Evolutionary conservation across 2,113 vertebrate genomes (phyloP), one percentile per base, ranked within the genome.

Genomic region (Chloropsis cyanopogon): DNA sequence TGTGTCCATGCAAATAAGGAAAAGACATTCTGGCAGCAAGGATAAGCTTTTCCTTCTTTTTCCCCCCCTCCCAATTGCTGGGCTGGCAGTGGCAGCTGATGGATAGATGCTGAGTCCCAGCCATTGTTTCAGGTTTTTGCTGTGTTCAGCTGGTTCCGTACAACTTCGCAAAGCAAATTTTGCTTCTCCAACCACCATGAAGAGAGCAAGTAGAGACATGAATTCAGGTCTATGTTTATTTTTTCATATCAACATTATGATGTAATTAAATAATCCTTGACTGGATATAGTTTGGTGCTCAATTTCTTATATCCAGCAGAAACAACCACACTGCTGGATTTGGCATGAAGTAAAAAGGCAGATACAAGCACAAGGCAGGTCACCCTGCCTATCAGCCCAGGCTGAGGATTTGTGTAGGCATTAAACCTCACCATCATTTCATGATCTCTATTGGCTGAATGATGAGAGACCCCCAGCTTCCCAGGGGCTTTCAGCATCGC

Each of bases 401-500:
- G 29, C 21, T 39, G 47, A 23, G 28, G n/a, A 53, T 63, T 66
- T 56, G 26, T 20, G 53, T 14, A 21, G 41, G 46, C 21, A 42
- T 46, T 23, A 71, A 87, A 18, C 41, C 19, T 5, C 33, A 25
- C 25, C 31, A 49, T 73, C 37, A 18, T 44, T 60, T 79, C 14
- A 10, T 29, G 7, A 60, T 69, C 26, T 52, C 64, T 35, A 5
- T 11, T 37, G 24, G 44, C 69, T 26, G 20, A 52, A 52, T 1
- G 31, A 31, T 23, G 69, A 68, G n/a, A 49, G 12, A 47, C 20
- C 21, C 13, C 3, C 31, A 17, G 71, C 47, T 60, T 15, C 19
- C 35, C 1, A 0, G 7, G 19, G 56, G 29, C 17, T 61, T 26
- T 47, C 63, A 77, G 26, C 14, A 28, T 16, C 13, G 35, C 0